A percentile compares a stretch with the other conserved stretches of the same genome.
Conservation (phyloP, 2,888 invertebrate genomes). For the Chamaedrilus cognettii region DNA sequence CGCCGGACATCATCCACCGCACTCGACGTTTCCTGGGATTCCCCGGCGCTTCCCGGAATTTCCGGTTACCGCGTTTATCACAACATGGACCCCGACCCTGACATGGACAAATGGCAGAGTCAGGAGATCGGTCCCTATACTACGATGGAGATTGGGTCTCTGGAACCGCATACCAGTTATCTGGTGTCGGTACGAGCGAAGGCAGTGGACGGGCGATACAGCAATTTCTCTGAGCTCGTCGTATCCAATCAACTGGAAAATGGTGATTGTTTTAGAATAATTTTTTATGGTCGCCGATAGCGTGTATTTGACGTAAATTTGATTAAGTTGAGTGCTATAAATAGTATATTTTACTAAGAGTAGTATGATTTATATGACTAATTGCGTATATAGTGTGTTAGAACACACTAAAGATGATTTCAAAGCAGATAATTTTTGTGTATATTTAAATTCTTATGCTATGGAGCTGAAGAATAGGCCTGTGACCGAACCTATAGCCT, state of each 20-base stretch:
- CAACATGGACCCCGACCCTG: slow-evolving; percentile 45
- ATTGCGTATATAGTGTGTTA: too few relatives aligned
- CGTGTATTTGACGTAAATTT: too few relatives aligned
- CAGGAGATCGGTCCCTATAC: slow-evolving; percentile 51
- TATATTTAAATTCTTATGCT: too few relatives aligned
- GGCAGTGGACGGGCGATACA: slow-evolving; percentile 51
- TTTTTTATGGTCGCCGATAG: too few relatives aligned
- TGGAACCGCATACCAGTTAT: slow-evolving; percentile 48
- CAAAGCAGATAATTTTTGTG: too few relatives aligned
- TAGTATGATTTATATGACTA: too few relatives aligned
- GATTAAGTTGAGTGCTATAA: too few relatives aligned
- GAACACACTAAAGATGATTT: too few relatives aligned
- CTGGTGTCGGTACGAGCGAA: slow-evolving; percentile 53
- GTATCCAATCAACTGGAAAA: background rate
- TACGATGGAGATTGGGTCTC: slow-evolving; percentile 46
- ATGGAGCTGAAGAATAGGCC: too few relatives aligned
- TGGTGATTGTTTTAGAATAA: too few relatives aligned
- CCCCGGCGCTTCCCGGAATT: slow-evolving; percentile 63
- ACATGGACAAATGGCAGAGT: slow-evolving; percentile 50
- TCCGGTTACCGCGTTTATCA: slow-evolving; percentile 54
- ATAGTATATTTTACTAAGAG: too few relatives aligned
- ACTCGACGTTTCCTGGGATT: slow-evolving; percentile 71
- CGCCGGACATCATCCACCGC: slow-evolving; percentile 91
- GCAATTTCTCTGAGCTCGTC: slow-evolving; percentile 49
- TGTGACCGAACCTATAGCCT: too few relatives aligned